Percentiles rank a stretch among this genome's conserved stretches.
Evolutionary conservation across 1,140 invertebrate genomes (phyloP).

Genomic region (Hyposmocoma kahamanoa): DNA sequence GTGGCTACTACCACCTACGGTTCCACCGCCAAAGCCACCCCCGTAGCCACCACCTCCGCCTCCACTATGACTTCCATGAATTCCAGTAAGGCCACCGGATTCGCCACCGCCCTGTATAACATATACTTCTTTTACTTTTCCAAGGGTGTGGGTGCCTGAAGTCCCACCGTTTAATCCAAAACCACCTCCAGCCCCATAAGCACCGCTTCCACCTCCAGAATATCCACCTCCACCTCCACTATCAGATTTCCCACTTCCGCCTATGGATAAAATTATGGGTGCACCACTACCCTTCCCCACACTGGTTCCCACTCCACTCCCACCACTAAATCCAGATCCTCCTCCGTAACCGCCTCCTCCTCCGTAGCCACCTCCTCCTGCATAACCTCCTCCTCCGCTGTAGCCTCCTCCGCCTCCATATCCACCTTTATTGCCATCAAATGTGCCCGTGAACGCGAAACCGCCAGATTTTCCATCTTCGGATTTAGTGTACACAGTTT

Average conservation of each 20-base stretch:
- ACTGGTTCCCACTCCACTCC: slow-evolving; percentile 16
- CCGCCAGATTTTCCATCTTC: slow-evolving; percentile 47
- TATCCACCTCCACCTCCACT: slow-evolving; percentile 8
- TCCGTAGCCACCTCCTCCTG: slow-evolving; percentile 14
- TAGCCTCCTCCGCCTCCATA: slow-evolving; percentile 29
- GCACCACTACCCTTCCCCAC: slow-evolving; percentile 1
- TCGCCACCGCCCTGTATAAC: slow-evolving; percentile 3
- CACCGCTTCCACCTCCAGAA: slow-evolving; percentile 13
- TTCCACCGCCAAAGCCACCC: slow-evolving; percentile 13
- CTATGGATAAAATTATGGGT: too few species aligned
- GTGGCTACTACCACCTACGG: slow-evolving; percentile 6
- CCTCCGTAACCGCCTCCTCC: slow-evolving; percentile 13
- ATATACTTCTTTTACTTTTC: background rate
- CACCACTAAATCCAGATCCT: slow-evolving; percentile 16
- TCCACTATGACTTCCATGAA: slow-evolving; percentile 21
- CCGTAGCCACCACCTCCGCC: slow-evolving; percentile 17
- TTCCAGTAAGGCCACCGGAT: slow-evolving; percentile 7
- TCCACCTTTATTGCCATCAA: slow-evolving; percentile 26
- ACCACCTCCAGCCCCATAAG: slow-evolving; percentile 21
- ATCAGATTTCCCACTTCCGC: background rate
- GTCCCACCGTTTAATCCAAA: background rate
- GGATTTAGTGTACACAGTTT: slow-evolving; percentile 32
- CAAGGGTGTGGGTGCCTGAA: background rate
- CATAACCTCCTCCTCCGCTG: slow-evolving; percentile 16
- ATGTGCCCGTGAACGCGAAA: slow-evolving; percentile 38